Base-by-base conservation (phyloP, 2,113 vertebrate genomes). In the Campylorhamphus procurvoides region DNA sequence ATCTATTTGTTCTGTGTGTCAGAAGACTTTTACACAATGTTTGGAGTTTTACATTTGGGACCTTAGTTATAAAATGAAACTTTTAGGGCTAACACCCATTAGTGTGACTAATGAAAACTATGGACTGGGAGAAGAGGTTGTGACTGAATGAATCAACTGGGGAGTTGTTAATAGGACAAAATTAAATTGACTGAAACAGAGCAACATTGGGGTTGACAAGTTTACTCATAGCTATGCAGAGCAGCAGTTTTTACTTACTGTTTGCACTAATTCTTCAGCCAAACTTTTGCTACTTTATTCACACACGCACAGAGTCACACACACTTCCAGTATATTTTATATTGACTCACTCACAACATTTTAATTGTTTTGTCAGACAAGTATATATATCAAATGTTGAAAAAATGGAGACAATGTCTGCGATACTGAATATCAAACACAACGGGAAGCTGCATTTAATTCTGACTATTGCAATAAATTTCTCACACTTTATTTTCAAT, bases 131-230 rank as follows among this genome's bases (percentile, higher is more conserved):
- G 58, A 69, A 93, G 79, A 83, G 63, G 19, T 72, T 94, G 60
- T 87, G 52, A 75, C 60, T 74, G 58, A 94, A 77, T 84, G 35
- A 89, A 85, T 87, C 74, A 89, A 33, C 23, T 83, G 52, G 50
- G 60, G 33, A 87, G 27, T 64, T 67, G 66, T 89, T 92, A 92
- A 86, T 87, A 78, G 31, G 56, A 68, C 60, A 83, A 92, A 94
- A 94, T 93, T 90, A 87, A 97, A 96, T 93, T 89, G 83, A 56
- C 71, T 90, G 80, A 85, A 94, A 85, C 76, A 93, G 76, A 84
- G 42, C 76, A 89, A 50, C n/a, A 55, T 46, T 89, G 80, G 52
- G n/a, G 49, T 88, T 93, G 84, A 87, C 67, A 87, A 92, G 39
- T 96, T 96, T 96, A 63, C 94, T 80, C 85, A 80, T 35, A 89